Conservation (phyloP, 2,113 vertebrate species). For the Cygnus atratus region DNA sequence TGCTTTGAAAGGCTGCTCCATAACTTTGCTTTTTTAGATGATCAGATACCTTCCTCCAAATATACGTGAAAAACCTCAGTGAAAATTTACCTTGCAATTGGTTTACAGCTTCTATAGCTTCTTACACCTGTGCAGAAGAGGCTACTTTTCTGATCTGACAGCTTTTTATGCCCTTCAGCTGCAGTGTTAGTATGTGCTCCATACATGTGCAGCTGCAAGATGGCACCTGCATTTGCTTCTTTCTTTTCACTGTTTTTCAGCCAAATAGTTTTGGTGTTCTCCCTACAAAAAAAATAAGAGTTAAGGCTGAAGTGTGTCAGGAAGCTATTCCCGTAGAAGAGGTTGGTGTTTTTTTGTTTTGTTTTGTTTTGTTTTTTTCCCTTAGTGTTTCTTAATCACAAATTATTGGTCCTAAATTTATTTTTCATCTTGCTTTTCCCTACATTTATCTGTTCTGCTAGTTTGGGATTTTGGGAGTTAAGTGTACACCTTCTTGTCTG, state of each 20-base stretch:
- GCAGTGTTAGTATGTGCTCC: not conserved
- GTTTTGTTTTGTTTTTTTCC: not conserved
- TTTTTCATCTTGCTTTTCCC: not conserved
- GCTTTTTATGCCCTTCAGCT: not conserved
- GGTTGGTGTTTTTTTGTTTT: not conserved
- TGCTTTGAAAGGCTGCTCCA: not conserved
- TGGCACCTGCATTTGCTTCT: not conserved
- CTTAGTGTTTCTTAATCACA: not conserved
- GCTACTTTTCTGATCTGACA: not conserved
- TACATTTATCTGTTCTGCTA: not conserved
- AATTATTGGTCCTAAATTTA: not conserved
- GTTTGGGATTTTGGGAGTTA: not conserved
- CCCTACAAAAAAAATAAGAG: not conserved
- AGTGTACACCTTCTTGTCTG: not conserved
- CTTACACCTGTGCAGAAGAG: not conserved
- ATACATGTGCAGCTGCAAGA: not conserved
- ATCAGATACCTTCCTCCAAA: not conserved
- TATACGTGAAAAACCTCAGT: fast-evolving
- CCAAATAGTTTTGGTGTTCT: not conserved
- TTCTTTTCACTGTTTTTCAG: not conserved
- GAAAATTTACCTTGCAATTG: not conserved
- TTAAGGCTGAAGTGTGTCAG: not conserved
- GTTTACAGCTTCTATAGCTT: not conserved
- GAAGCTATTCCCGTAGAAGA: not conserved
- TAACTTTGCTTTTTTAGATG: not conserved